Evolutionary conservation across 2,888 invertebrate genomes (phyloP), one percentile per base, ranked within the genome.

Genomic region (Nomada flava): DNA sequence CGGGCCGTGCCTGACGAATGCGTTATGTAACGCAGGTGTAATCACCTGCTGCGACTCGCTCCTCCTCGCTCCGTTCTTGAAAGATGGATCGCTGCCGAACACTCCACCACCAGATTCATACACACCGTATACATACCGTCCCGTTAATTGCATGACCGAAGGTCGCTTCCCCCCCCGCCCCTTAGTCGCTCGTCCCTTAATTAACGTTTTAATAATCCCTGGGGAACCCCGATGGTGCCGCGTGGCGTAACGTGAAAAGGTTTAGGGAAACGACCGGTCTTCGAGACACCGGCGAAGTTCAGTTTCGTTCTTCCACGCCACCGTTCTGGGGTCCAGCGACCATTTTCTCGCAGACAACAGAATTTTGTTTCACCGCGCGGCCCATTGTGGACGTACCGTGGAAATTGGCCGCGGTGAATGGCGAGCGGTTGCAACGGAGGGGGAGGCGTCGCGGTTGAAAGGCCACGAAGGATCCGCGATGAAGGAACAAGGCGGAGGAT

Each of bases 21-120:
- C 76, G 86, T 88, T 88, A 88, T 71, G 86, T 89, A 88, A 88
- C 83, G 80, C 89, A 89, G 86, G 89, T 86, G 88, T 86, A 88
- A 90, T 90, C 90, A 90, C 84, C 86, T 87, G 86, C 65, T 82
- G 36, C 47, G 79, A 83, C 71, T 82, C 82, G 82, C 79, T 87
- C 62, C 82, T 80, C 77, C 79, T 80, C 78, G 69, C 74, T 47
- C 1, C 47, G 47, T 57, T 23, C n/a, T n/a, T 29, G 86, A 70
- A 81, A 77, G 79, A 76, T 72, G 70, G 76, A 83, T 81, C 73
- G 55, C 76, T 75, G 84, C 77, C 84, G 81, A 86, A 83, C 83
- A 13, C 65, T 60, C 68, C 70, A 62, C 77, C 74, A 67, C 57
- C 78, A 68, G 65, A 57, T 57, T 57, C 57, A 26, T 13, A 11